Evolutionary conservation across 2,888 invertebrate species (phyloP).

Genomic region (Nymphalis urticae): DNA sequence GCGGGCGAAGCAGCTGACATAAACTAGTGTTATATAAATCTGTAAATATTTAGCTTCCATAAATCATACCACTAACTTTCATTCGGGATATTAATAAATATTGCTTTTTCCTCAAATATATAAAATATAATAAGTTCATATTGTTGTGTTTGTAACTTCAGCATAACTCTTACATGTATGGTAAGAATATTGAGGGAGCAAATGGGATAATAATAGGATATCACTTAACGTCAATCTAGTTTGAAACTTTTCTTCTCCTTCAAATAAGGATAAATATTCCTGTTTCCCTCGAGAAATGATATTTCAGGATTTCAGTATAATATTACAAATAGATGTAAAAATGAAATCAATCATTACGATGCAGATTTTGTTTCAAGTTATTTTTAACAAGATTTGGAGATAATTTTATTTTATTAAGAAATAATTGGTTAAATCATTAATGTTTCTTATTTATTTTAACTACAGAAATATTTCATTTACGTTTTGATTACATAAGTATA

Average conservation of each 20-base stretch:
- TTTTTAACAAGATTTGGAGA: conserved; percentile 1
- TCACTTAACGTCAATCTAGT: conserved; percentile 11
- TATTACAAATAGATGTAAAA: conserved; percentile 11
- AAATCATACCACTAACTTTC: too few relatives aligned
- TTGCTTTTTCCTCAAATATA: too few relatives aligned
- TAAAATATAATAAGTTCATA: too few relatives aligned
- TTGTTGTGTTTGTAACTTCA: too few relatives aligned
- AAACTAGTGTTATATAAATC: too few relatives aligned
- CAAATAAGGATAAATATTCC: conserved; percentile 28
- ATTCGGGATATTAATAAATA: too few relatives aligned
- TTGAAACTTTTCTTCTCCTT: conserved; percentile 17
- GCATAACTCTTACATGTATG: neutral
- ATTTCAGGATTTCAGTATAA: conserved; percentile 11
- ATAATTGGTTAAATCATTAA: neutral
- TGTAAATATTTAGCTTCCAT: too few relatives aligned
- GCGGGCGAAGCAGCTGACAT: too few relatives aligned
- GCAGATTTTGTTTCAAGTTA: neutral
- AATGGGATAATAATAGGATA: conserved; percentile 8
- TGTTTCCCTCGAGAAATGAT: conserved; percentile 22
- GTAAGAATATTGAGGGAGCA: neutral
- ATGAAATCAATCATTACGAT: conserved; percentile 18
- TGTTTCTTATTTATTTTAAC: too few relatives aligned
- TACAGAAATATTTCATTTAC: too few relatives aligned
- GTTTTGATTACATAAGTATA: too few relatives aligned
- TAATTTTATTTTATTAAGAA: conserved; percentile 2